Evolutionary conservation across 1,140 invertebrate genomes (phyloP), one percentile per base, ranked within the genome.

Genomic region (Listronotus oregonensis): DNA sequence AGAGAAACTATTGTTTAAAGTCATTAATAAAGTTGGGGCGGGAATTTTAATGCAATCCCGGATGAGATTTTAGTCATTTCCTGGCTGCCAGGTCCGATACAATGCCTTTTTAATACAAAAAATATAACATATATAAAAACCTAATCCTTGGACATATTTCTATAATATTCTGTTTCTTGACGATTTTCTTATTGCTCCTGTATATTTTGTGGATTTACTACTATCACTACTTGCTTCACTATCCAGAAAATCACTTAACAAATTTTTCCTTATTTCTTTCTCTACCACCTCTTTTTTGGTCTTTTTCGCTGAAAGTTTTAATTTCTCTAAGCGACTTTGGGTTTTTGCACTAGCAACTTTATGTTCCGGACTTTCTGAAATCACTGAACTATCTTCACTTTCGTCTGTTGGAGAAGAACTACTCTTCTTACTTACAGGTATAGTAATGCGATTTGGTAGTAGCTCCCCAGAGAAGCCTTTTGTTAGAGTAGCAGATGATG

Each of bases 251-350:
- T 44, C 42, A 14, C 42, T 14, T 11, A 44, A 18, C 42, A 44
- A 18, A 44, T 44, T 44, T 14, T 44, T 44, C n/a, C 2, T 14
- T 5, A 2, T 15, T 44, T 44, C 42, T 18, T 8, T 11, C 0
- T 44, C 17, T n/a, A n/a, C 14, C n/a, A 8, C n/a, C 9, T 2
- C 10, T 15, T 18, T 8, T n/a, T n/a, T 39, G 12, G n/a, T 4
- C 42, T 56, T 56, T 31, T 42, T 56, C 1, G 37, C 14, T 12
- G 54, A 56, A 11, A 15, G 42, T 43, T 27, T 56, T 11, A 56
- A 7, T 43, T 56, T 56, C 27, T 56, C 40, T 1, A 56, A 14
- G 12, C 40, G 6, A 14, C 11, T 8, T 42, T 34, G 14, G 0
- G 10, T 7, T 43, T 56, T 56, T 7, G 14, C 15, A 12, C 37